A percentile compares a stretch with the other conserved stretches of the same genome.
Conservation (phyloP, 2,888 invertebrate species). For the Tineola bisselliella region DNA sequence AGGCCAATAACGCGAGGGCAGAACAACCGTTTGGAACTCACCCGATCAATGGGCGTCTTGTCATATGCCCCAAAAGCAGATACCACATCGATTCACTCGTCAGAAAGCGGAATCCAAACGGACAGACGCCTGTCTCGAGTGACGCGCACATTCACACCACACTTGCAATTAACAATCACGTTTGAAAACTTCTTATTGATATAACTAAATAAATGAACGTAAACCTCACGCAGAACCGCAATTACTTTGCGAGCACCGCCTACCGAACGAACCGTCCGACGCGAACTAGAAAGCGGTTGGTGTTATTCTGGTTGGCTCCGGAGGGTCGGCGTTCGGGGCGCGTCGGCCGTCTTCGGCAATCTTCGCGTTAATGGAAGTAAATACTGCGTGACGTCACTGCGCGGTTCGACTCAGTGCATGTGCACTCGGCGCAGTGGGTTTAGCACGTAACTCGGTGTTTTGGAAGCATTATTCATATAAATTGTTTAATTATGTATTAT, state of each 20-base stretch:
- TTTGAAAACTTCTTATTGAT: not conserved
- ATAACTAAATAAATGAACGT: not conserved
- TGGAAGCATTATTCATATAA: not conserved
- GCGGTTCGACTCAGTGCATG: not conserved
- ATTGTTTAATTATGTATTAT: not conserved
- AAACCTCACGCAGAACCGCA: not conserved
- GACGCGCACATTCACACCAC: not conserved
- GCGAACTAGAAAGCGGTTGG: slow-evolving; percentile 56
- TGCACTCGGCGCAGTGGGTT: not conserved
- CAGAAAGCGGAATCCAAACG: not conserved
- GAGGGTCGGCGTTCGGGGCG: slow-evolving; percentile 17
- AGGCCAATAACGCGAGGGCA: not conserved
- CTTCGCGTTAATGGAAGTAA: not conserved
- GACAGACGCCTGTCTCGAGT: not conserved
- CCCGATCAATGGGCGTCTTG: slow-evolving; percentile 57
- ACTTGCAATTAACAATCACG: not conserved
- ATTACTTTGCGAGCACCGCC: slow-evolving; percentile 26
- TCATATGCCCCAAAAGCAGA: slow-evolving; percentile 38
- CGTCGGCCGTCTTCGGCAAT: not conserved
- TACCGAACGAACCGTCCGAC: slow-evolving; percentile 40
- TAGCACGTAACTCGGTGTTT: not conserved
- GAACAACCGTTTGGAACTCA: slow-evolving; percentile 31
- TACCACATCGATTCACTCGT: not conserved
- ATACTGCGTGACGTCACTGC: not conserved
- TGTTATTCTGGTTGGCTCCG: slow-evolving; percentile 51